Conservation (phyloP, 2,888 invertebrate genomes). For the Rhagonycha lutea region DNA sequence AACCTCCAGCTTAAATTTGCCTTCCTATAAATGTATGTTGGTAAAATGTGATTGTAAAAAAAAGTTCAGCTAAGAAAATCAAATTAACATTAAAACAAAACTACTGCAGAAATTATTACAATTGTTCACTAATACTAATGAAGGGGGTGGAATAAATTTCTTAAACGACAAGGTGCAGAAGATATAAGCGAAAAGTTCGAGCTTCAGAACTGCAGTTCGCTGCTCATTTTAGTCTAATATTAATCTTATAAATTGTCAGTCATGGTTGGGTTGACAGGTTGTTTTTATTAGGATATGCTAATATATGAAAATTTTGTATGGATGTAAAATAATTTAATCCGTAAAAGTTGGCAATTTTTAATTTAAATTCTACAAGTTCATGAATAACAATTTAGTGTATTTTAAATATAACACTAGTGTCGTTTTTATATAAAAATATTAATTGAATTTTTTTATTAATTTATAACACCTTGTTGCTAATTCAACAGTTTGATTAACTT, state of each 20-base stretch:
- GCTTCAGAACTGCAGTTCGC: conserved; percentile 2
- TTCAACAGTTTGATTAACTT: not conserved
- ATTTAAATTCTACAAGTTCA: conserved; percentile 1
- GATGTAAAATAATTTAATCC: conserved; percentile 5
- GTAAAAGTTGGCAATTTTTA: conserved; percentile 2
- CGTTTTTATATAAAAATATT: not conserved
- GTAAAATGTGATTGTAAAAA: not conserved
- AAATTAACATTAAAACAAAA: conserved; percentile 1
- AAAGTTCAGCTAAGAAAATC: not conserved
- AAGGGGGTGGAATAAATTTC: conserved; percentile 3
- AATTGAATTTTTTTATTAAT: not conserved
- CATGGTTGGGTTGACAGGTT: conserved; percentile 3
- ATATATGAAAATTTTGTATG: conserved; percentile 1
- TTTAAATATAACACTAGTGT: conserved; percentile 1
- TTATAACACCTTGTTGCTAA: not conserved
- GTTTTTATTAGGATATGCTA: conserved; percentile 3
- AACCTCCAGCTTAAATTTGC: not conserved
- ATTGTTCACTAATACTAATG: conserved; percentile 4
- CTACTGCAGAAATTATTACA: conserved; percentile 4
- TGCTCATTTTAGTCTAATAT: conserved; percentile 4
- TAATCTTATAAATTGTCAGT: conserved; percentile 5
- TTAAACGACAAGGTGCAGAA: conserved; percentile 4
- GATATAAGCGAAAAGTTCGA: conserved; percentile 1
- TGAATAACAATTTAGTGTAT: not conserved
- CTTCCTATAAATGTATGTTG: not conserved